Conservation (phyloP, 2,797 vertebrate genomes). For the Trematomus bernacchii region DNA sequence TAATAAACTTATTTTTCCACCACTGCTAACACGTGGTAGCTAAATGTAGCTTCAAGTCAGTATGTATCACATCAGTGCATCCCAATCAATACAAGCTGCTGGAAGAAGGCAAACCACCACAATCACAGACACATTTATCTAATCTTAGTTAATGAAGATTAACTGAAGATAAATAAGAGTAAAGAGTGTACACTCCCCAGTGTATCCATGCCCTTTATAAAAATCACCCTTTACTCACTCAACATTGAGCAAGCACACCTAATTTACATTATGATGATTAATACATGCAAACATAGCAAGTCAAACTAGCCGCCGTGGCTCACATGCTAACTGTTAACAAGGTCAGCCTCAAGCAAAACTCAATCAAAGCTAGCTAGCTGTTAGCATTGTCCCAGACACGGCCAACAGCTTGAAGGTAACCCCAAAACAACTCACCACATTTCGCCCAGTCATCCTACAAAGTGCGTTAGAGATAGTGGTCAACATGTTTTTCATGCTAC, state of each 20-base stretch:
- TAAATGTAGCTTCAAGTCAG: background rate
- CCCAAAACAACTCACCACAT: slow-evolving; percentile 73
- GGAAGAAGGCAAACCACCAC: slow-evolving; percentile 12
- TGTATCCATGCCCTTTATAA: rapidly evolving
- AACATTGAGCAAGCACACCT: background rate
- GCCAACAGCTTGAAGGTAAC: background rate
- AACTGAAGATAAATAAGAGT: background rate
- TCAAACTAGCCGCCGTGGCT: slow-evolving; percentile 2
- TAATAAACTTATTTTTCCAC: background rate
- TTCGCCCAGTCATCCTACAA: slow-evolving; percentile 71
- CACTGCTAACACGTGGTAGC: background rate
- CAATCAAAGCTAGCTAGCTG: background rate
- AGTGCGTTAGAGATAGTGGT: slow-evolving; percentile 77
- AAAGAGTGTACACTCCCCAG: background rate
- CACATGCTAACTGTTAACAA: slow-evolving; percentile 48
- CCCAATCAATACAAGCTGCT: background rate
- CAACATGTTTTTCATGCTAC: slow-evolving; percentile 78
- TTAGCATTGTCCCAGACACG: slow-evolving; percentile 13
- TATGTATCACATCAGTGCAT: slow-evolving; percentile 3
- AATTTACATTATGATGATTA: background rate
- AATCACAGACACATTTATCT: no score
- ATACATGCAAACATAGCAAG: background rate
- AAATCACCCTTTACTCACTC: background rate
- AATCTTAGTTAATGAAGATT: no score
- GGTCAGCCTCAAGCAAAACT: slow-evolving; percentile 58